Conservation (phyloP, 2,113 vertebrate genomes). For the Pungitius pungitius region DNA sequence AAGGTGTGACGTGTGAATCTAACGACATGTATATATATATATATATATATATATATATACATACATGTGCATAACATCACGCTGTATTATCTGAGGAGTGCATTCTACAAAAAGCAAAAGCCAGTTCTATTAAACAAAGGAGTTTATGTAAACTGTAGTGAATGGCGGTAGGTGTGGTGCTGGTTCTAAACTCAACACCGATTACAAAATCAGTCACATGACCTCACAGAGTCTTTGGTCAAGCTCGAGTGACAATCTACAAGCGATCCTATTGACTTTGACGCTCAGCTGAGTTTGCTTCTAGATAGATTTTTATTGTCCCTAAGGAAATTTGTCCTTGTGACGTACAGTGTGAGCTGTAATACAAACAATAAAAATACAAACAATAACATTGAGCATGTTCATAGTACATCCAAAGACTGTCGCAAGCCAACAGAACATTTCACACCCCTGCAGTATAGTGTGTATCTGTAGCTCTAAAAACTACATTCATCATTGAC, state of each 20-base stretch:
- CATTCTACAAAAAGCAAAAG: neutral
- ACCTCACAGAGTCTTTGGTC: neutral
- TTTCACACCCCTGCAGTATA: too few relatives aligned
- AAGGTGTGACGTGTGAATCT: neutral
- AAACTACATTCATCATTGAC: too few relatives aligned
- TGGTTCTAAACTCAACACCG: neutral
- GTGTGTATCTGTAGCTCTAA: too few relatives aligned
- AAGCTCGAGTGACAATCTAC: neutral
- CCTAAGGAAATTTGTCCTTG: too few relatives aligned
- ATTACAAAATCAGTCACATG: neutral
- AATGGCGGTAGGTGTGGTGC: neutral
- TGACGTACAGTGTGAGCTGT: too few relatives aligned
- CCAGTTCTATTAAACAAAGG: neutral
- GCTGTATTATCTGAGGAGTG: neutral
- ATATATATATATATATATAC: too few relatives aligned
- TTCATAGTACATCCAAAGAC: too few relatives aligned
- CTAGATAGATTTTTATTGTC: too few relatives aligned
- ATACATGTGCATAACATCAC: neutral
- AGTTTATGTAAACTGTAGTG: neutral
- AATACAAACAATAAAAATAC: too few relatives aligned
- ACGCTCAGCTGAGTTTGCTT: neutral
- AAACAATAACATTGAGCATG: too few relatives aligned
- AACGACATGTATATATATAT: neutral
- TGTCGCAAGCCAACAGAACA: too few relatives aligned
- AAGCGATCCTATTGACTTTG: neutral